Evolutionary conservation across 2,888 invertebrate species (phyloP).

Genomic region (Onthophagus sagittarius): DNA sequence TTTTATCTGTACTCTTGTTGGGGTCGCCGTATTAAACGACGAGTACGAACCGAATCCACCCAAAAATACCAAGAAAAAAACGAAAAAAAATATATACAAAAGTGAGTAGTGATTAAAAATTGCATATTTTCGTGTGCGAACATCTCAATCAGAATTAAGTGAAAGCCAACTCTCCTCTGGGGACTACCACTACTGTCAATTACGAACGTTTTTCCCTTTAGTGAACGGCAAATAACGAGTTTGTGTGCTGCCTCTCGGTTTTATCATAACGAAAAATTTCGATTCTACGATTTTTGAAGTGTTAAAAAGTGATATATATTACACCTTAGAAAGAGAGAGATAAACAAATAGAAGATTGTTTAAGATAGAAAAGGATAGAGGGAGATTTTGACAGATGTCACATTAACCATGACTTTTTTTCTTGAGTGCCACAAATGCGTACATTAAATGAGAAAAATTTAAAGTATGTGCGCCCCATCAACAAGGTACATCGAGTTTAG

Average conservation of each 20-base stretch:
- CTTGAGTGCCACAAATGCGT: slow-evolving; percentile 15
- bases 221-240: background rate
- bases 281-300: slow-evolving; percentile 3
- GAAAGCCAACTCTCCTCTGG: slow-evolving; percentile 35
- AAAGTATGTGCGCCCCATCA: slow-evolving; percentile 21
- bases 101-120: slow-evolving; percentile 22
- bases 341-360: slow-evolving; percentile 15
- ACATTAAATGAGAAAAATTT: slow-evolving; percentile 19
- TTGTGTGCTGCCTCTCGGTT: background rate
- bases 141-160: slow-evolving; percentile 33
- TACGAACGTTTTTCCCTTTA: slow-evolving; percentile 36
- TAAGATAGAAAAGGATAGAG: slow-evolving; percentile 4
- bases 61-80: background rate
- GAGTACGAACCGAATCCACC: background rate
- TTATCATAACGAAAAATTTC: background rate
- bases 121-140: slow-evolving; percentile 23
- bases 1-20: slow-evolving; percentile 20
- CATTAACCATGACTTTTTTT: slow-evolving; percentile 31
- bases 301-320: slow-evolving; percentile 8
- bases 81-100: slow-evolving; percentile 16
- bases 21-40: background rate
- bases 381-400: slow-evolving; percentile 28
- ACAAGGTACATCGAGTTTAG: background rate
- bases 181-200: slow-evolving; percentile 30
- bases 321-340: slow-evolving; percentile 11